Percentiles rank a stretch among this genome's conserved stretches.
Evolutionary conservation across 2,113 vertebrate genomes (phyloP).

Genomic region (Trichomycterus rosablanca): DNA sequence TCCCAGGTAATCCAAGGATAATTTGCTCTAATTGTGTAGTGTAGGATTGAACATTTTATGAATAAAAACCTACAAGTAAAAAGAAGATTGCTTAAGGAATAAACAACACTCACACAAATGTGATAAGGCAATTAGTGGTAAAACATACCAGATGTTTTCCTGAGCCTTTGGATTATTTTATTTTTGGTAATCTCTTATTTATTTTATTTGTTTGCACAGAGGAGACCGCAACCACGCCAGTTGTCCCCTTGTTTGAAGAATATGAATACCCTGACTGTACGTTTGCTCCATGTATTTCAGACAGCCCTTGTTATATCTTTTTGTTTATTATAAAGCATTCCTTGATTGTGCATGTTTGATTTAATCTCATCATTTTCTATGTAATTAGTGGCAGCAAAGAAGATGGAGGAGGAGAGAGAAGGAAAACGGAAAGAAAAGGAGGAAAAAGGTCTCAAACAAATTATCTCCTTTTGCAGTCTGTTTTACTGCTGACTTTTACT

Average conservation of each 20-base stretch:
- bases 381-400: slow-evolving; percentile 60
- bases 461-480: no score
- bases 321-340: no score
- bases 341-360: no score
- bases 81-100: neutral
- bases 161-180: neutral
- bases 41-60: no score
- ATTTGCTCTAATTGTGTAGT: neutral
- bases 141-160: neutral
- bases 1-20: slow-evolving; percentile 66
- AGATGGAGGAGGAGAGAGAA: slow-evolving; percentile 64
- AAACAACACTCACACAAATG: neutral
- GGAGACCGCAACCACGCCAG: slow-evolving; percentile 49
- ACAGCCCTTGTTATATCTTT: neutral
- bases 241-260: slow-evolving; percentile 66
- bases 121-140: neutral
- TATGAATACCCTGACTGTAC: slow-evolving; percentile 68
- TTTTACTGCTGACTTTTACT: no score
- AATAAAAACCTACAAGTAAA: slow-evolving; percentile 1
- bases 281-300: slow-evolving; percentile 37
- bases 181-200: neutral
- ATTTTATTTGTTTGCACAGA: slow-evolving; percentile 48
- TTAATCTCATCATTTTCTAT: neutral
- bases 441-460: slow-evolving; percentile 58
- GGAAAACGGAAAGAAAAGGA: slow-evolving; percentile 62